Percentiles rank a stretch among this genome's conserved stretches.
Conservation (phyloP, 2,888 invertebrate species). For the Tupiocoris notatus region DNA sequence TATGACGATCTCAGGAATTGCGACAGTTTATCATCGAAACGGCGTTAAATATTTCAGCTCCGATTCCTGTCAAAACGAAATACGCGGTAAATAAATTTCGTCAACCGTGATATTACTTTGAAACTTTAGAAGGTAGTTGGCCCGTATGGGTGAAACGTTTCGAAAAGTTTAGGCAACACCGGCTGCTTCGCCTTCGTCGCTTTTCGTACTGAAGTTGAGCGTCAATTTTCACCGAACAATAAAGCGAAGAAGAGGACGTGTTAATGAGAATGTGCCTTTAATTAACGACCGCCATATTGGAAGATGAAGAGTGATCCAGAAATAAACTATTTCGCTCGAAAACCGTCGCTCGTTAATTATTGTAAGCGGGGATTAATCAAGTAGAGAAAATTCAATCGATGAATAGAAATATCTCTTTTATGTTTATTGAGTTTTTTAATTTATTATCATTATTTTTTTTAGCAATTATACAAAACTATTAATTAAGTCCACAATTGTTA, state of each 20-base stretch:
- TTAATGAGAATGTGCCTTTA: neutral
- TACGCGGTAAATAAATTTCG: slow-evolving; percentile 10
- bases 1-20: no score
- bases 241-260: neutral
- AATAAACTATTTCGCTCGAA: no score
- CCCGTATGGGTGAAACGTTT: neutral
- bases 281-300: neutral
- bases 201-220: neutral
- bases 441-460: no score
- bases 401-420: no score
- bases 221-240: neutral
- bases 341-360: no score
- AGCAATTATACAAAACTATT: no score
- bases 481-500: no score
- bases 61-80: neutral
- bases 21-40: no score
- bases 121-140: neutral
- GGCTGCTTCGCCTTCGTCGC: neutral
- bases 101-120: slow-evolving; percentile 27
- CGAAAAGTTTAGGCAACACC: neutral
- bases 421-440: no score
- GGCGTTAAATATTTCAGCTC: no score
- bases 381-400: no score
- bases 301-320: neutral
- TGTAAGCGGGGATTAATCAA: no score